Evolutionary conservation across 2,888 invertebrate genomes (phyloP), one percentile per base, ranked within the genome.

Genomic region (Caenorhabditis sp.): DNA sequence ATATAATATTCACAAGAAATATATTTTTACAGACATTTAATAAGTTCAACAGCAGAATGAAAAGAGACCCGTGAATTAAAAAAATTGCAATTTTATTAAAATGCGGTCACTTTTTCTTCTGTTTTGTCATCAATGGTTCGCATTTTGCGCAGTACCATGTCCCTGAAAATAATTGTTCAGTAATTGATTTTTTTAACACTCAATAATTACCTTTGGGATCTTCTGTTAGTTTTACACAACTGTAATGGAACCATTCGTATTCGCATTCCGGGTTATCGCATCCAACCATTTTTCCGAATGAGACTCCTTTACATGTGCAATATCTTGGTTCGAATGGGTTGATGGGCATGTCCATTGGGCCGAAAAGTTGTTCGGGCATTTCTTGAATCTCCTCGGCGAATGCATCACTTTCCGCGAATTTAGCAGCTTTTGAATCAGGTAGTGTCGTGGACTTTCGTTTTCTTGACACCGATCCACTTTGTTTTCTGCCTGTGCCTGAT

Each of bases 291-390:
- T 95, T 94, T 66, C 95, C 95, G 85, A 95, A 95, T 3, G 95
- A 95, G 60, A 94, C 93, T 82, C 85, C 97, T 89, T 97, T 95
- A 88, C 97, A 99, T 50, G 96, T 90, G 89, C 84, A 99, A 88
- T 99, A 99, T 0, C 96, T 97, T 0, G 97, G 97, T 88, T 99
- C 97, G 88, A 97, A 97, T 0, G 97, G 97, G 91, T 99, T 91
- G 0, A 91, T 91, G 5, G 91, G 91, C 91, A 91, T 91, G 84
- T 91, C 91, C 60, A 91, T 85, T 1, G 26, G 4, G 20, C n/a
- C 31, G 1, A 4, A 17, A 91, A 62, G 7, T 56, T 63, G 36
- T 20, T 54, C 52, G 8, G 59, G 43, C 5, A 36, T 36, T 23
- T 65, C 27, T 63, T 63, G 63, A 50, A 58, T 56, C 23, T 60